Conservation (phyloP, 2,113 vertebrate species). For the Boulengeromyrus knoepffleri region DNA sequence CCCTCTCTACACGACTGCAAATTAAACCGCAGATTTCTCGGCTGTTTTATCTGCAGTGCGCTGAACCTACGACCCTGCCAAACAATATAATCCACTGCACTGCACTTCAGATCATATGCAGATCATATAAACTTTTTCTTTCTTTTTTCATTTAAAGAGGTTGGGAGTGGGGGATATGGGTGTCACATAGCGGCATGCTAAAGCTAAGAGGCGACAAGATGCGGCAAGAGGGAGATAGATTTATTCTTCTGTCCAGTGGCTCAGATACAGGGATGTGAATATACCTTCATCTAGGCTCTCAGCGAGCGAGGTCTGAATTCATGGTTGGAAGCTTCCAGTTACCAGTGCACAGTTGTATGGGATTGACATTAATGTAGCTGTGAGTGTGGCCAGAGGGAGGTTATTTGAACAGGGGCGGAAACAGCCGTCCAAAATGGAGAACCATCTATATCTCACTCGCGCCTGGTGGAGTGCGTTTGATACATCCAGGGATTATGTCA, state of each 20-base stretch:
- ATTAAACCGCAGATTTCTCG: neutral
- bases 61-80: neutral
- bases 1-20: neutral
- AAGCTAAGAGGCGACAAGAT: neutral
- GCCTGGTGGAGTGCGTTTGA: neutral
- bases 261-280: neutral
- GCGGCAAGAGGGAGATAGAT: neutral
- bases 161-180: neutral
- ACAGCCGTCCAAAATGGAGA: neutral
- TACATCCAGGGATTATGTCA: neutral
- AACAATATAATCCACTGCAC: neutral
- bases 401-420: neutral
- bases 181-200: neutral
- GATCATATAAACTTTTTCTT: neutral
- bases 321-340: neutral
- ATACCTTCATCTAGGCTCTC: neutral
- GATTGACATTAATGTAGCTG: neutral
- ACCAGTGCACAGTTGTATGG: neutral
- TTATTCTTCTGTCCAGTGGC: neutral
- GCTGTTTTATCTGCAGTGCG: neutral
- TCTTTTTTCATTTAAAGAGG: neutral
- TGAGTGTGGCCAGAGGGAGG: neutral
- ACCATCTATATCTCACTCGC: neutral
- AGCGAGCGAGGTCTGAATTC: neutral
- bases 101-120: neutral